Evolutionary conservation across 1,140 invertebrate genomes (phyloP).

Genomic region (Limonius californicus): DNA sequence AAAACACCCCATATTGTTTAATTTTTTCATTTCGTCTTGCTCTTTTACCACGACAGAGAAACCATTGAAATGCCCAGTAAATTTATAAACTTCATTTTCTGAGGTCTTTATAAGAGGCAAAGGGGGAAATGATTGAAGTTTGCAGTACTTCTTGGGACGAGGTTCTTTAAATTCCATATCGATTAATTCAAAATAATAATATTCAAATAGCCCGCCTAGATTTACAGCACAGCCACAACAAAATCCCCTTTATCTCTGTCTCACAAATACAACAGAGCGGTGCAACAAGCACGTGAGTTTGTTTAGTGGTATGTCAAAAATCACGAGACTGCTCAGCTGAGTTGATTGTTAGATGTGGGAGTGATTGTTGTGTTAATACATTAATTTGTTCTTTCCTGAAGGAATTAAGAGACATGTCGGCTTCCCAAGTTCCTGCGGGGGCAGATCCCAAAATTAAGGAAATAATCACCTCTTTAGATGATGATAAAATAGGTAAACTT

Average conservation of each 20-base stretch:
- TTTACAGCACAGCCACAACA: background rate
- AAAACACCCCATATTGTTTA: constrained; percentile 70
- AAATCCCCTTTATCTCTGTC: background rate
- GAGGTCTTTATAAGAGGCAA: constrained; percentile 47
- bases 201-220: constrained; percentile 10
- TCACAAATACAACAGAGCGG: background rate
- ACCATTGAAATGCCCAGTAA: constrained; percentile 61
- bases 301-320: constrained; percentile 7
- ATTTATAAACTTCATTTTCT: constrained; percentile 32
- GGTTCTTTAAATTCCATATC: constrained; percentile 51
- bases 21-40: constrained; percentile 54
- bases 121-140: constrained; percentile 41
- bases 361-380: background rate
- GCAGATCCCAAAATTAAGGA: constrained; percentile 63
- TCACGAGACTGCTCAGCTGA: background rate
- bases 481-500: constrained; percentile 74
- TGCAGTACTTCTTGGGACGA: constrained; percentile 46
- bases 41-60: constrained; percentile 60
- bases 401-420: constrained; percentile 22
- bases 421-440: constrained; percentile 28
- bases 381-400: constrained; percentile 3
- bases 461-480: constrained; percentile 67
- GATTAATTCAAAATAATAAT: too few relatives aligned
- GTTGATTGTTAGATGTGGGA: background rate
- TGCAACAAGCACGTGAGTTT: background rate